Evolutionary conservation across 1,140 invertebrate species (phyloP), one percentile per base, ranked within the genome.

Genomic region (Anastrepha ludens): DNA sequence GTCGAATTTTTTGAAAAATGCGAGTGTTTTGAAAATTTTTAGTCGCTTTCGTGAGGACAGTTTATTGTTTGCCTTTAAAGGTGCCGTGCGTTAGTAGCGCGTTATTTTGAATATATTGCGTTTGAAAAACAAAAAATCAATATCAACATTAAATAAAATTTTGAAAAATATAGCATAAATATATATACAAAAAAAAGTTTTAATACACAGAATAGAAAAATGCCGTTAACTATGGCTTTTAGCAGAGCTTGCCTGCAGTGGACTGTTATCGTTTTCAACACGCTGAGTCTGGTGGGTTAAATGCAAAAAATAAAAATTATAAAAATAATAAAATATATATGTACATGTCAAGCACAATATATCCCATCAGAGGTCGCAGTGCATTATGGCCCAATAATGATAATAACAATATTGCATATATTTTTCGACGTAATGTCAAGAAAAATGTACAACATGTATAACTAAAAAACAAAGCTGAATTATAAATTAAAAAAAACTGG

Each of bases 201-300:
- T 86, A 60, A 59, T 55, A 29, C 59, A 60, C 47, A 7, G 13
- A 86, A 41, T 3, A 15, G 2, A 65, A 67, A 67, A 55, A 62
- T 87, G 64, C 5, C 58, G 1, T 62, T 64, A 17, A 87, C 70
- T 41, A 88, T 85, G 88, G 17, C 70, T 50, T 87, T 74, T 70
- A 47, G 58, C 59, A 86, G 88, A 81, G n/a, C 78, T 60, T 88
- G 88, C 58, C 59, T 88, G 70, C 88, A 88, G 58, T 88, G 88
- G 88, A 85, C 86, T 17, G 58, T 88, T 17, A 88, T 88, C 29
- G 58, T 87, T 15, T 88, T 88, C 78, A 87, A 87, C 70, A 86
- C 81, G 15, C 47, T 70, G 39, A 87, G 88, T 86, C 81, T 88
- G 64, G 88, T 88, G 64, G 85, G 88, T 88, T 86, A 62, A 62